Evolutionary conservation across 2,888 invertebrate genomes (phyloP), one percentile per base, ranked within the genome.

Genomic region (Salticus scenicus): DNA sequence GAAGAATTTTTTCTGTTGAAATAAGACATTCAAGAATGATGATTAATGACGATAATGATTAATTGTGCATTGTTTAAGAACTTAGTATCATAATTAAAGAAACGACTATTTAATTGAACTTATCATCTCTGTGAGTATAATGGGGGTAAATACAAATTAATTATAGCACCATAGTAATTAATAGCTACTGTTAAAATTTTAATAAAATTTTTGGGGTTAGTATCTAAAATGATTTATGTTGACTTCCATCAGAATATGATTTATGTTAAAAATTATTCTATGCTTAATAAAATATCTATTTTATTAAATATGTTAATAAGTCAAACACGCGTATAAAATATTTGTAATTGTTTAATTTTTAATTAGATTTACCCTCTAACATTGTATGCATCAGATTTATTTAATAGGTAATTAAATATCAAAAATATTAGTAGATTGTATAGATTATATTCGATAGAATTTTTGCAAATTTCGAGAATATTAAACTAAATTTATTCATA

Each of bases 1-100:
- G 24, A 24, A 4, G 24, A 57, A 24, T 20, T 57, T 57, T 24
- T 24, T 1, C 12, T 12, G 57, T 7, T 57, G 57, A 57, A 57
- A 57, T 24, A 24, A 47, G 1, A 12, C 24, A 57, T 57, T 57
- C 24, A 24, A 24, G 24, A 57, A 20, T 5, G 24, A 2, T 4
- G 24, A 57, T 57, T 57, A 24, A 57, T 57, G 57, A 57, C 24
- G 24, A 17, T 4, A 24, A 57, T 57, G 57, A 57, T 57, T 57
- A 57, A 57, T 57, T 7, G 24, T 24, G 24, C 24, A 57, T 57
- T 57, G 57, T 57, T 57, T 24, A 24, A 24, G 7, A 57, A 24
- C 57, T 24, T n/a, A 24, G 24, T 20, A 57, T 57, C 57, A 57
- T 57, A 57, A 57, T 57, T 57, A 57, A 57, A 57, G 57, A 24